Conservation (phyloP, 2,888 invertebrate species). For the Serripes groenlandicus region DNA sequence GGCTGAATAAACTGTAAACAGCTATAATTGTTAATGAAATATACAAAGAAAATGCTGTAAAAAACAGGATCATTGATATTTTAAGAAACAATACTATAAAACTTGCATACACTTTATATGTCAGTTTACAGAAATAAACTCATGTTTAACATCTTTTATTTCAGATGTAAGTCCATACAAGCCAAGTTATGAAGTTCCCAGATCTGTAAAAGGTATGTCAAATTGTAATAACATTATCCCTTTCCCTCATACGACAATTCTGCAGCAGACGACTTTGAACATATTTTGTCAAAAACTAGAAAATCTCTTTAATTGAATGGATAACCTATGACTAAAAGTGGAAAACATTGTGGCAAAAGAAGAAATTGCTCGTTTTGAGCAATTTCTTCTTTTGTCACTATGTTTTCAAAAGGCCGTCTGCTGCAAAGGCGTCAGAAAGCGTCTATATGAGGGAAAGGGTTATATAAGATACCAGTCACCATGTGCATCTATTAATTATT, state of each 20-base stretch:
- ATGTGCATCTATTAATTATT: no score
- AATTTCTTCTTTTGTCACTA: not conserved
- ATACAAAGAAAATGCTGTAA: no score
- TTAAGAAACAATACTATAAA: no score
- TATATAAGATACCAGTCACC: no score
- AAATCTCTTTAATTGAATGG: not conserved
- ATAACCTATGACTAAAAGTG: no score
- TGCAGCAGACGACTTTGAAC: not conserved
- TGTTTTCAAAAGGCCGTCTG: not conserved
- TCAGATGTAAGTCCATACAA: constrained; percentile 81
- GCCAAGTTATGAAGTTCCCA: constrained; percentile 77
- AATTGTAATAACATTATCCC: not conserved
- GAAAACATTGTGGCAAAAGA: not conserved
- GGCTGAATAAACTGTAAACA: no score
- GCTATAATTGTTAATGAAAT: no score
- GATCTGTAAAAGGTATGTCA: constrained; percentile 62
- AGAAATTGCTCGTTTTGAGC: not conserved
- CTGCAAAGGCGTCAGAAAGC: no score
- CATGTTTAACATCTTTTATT: constrained; percentile 32
- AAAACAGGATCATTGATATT: no score
- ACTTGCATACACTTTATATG: no score
- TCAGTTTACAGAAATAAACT: not conserved
- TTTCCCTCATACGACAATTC: not conserved
- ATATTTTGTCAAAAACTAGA: not conserved
- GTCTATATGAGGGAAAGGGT: no score